phyloP scores from a whole-genome alignment of 1,140 invertebrate genomes.

The Drosophila novamexicana region DNA sequence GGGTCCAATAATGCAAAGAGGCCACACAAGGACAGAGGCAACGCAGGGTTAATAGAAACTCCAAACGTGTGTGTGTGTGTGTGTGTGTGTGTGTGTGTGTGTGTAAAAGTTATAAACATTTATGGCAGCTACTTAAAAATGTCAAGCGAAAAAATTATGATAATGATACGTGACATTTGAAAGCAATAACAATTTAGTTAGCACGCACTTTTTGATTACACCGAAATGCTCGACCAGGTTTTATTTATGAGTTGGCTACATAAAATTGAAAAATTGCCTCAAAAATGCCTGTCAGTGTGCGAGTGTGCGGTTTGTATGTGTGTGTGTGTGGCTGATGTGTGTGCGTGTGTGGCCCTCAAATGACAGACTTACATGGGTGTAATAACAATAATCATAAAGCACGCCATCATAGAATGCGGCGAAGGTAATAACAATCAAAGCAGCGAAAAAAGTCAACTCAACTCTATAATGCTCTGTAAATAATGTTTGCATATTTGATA shows the following conservation, averaged over 20 bases:
- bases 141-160: conserved; percentile 82
- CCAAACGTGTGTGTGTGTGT: conserved; percentile 16
- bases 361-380: conserved; percentile 50
- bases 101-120: conserved; percentile 76
- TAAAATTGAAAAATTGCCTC: conserved; percentile 78
- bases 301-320: background rate
- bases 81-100: conserved; percentile 46
- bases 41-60: conserved; percentile 70
- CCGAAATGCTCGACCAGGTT: conserved; percentile 34
- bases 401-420: conserved; percentile 29
- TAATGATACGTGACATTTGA: conserved; percentile 83
- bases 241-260: conserved; percentile 72
- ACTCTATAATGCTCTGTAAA: background rate
- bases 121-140: conserved; percentile 83
- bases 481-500: background rate
- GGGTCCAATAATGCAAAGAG: conserved; percentile 71
- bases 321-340: background rate
- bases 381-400: conserved; percentile 74
- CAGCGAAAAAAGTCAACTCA: background rate
- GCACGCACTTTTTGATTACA: conserved; percentile 80
- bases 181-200: conserved; percentile 83
- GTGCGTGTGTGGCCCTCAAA: conserved; percentile 20
- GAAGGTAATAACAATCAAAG: conserved; percentile 3
- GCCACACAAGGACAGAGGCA: conserved; percentile 26
- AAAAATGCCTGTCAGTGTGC: conserved; percentile 33